Evolutionary conservation across 2,797 vertebrate genomes (phyloP), one percentile per base, ranked within the genome.

Genomic region (Somateria mollissima): DNA sequence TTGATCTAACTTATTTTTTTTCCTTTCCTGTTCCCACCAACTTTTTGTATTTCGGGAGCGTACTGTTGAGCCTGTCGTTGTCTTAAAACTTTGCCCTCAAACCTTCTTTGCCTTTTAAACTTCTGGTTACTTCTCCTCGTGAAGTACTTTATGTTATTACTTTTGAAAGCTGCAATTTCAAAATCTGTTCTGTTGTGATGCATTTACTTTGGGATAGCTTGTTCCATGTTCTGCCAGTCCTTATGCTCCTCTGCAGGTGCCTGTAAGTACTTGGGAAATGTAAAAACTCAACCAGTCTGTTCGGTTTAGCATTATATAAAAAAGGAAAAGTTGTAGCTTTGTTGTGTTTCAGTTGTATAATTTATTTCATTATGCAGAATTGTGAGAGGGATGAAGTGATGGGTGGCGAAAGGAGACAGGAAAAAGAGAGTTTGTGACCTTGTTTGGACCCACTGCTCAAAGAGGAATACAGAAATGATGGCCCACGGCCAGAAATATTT

Each of bases 181-280:
- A 84, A 87, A 69, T 78, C 49, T 30, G 65, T 70, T 89, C 84
- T 94, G 45, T 93, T 95, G 66, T 79, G 79, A 43, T 91, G 84
- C 61, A 21, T 78, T 94, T 90, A 49, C n/a, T 89, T 84, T 34
- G 70, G 64, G 70, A 53, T 60, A 21, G 22, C 1, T 1, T 90
- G 70, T 94, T 91, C 67, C 37, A 2, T 94, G 86, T 95, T 84
- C 80, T 92, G 77, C 65, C 85, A 74, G 32, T 72, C 72, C 84
- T 90, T 62, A 62, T 77, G 53, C 13, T 94, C 47, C 62, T 95
- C 91, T 95, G 64, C 88, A 89, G 86, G 84, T 88, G 43, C 36
- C 83, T 84, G 10, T 61, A 74, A 90, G 82, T 88, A 49, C 72
- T 84, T 18, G 27, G 57, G 74, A 84, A 82, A 87, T 80, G 93